Base-by-base conservation (phyloP, 2,797 vertebrate genomes). In the Microcaecilia unicolor region DNA sequence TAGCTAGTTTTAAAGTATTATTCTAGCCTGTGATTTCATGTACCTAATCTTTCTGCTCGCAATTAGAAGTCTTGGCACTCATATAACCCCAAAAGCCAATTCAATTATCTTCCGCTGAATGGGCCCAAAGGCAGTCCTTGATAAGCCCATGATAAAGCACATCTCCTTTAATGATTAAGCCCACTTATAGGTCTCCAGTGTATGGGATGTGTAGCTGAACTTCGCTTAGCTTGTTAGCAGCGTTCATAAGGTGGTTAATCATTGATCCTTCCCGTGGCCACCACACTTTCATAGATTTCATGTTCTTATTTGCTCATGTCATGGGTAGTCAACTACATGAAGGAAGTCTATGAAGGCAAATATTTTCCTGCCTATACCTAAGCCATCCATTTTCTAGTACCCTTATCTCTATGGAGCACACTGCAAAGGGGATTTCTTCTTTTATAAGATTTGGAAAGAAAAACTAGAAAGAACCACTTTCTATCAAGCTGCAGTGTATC, bases 81-180 rank as follows among this genome's bases (percentile, higher is more conserved):
- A 21, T 31, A 22, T 32, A 29, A 37, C 28, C 42, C 7, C 3
- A 8, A 37, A 41, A 39, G 24, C 22, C 35, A 58, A 62, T 58
- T 67, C 44, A 70, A 70, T 70, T 64, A 68, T 52, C 44, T 14
- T 22, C 25, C 47, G 28, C 40, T 12, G 12, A 44, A 32, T 47
- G 20, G 37, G 34, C 33, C 44, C 4, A n/a, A 4, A 43, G 37
- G 48, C 15, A 0, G 47, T 43, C 40, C 54, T 58, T 36, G 55
- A 57, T 59, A 55, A 21, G 12, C 5, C 50, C 1, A 3, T 2
- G 21, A 63, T 62, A 70, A 70, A 61, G 60, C 49, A 52, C 13
- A 21, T 41, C 37, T 34, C 45, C 49, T 49, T 64, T 68, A 74
- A 70, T 72, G 26, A 72, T 72, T 76, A 76, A 74, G 44, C 59